Base-by-base conservation (phyloP, 1,140 invertebrate genomes). In the Diorhabda elongata region DNA sequence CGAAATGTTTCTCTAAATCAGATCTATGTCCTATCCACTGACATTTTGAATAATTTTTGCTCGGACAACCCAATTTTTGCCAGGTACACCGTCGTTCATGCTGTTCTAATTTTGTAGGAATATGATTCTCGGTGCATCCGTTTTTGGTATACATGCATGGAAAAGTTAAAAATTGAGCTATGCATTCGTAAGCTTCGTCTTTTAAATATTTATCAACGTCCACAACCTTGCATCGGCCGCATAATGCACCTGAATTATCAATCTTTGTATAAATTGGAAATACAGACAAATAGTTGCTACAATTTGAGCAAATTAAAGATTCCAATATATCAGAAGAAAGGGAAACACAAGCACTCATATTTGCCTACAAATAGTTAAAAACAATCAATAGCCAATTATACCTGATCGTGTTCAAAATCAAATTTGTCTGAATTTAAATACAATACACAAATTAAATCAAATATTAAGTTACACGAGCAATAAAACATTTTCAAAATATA, bases 1-100 rank as follows among this genome's bases (percentile, higher is more conserved):
- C 60, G 67, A 71, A 77, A 68, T 78, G 76, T 9, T 64, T 26
- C 26, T 41, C 61, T 2, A 78, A 43, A 11, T 76, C 74, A 41
- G 66, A 56, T 11, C 60, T 58, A 8, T 43, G 65, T 26, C 76
- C 74, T 44, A 68, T 58, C 74, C 75, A 78, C 8, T 65, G 52
- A 57, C 73, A 71, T n/a, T 62, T 44, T 43, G 71, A 56, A 64
- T 58, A 72, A 67, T 56, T 61, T 52, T 67, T 68, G 9, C 58
- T 64, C 7, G 72, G 74, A 67, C 75, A 76, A 0, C 65, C 61
- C 7, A 68, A 68, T 42, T 69, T 71, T 43, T 67, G 61, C 42
- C 57, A 67, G 11, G 57, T 42, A 52, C 75, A 76, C 9, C 56
- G 52, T 26, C 2, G 56, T 66, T 76, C 75, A 57, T 76, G 75